Conservation (phyloP, 1,140 invertebrate genomes). For the Pseudomyrmex dendroicus region DNA sequence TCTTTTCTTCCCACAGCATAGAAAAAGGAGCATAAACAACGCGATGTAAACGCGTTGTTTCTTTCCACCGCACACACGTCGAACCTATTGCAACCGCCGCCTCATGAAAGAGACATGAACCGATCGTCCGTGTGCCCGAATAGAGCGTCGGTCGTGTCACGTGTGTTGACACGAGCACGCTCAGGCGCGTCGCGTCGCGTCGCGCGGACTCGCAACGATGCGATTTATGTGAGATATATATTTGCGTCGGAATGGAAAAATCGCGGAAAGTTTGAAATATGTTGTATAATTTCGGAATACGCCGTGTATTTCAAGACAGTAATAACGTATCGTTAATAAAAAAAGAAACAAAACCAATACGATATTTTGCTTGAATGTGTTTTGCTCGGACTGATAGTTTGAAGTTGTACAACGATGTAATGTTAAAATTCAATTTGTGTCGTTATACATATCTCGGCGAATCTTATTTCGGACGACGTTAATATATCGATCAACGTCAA, state of each 20-base stretch:
- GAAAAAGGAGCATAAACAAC: slow-evolving; percentile 69
- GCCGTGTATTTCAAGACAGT: neutral
- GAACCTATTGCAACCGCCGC: slow-evolving; percentile 72
- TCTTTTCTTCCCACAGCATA: slow-evolving; percentile 38
- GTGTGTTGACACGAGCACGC: slow-evolving; percentile 73
- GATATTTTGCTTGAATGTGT: neutral
- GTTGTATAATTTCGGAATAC: slow-evolving; percentile 22
- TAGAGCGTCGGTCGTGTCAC: slow-evolving; percentile 68
- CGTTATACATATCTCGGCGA: no score
- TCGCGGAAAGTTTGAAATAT: slow-evolving; percentile 20
- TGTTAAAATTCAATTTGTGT: no score
- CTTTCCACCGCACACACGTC: slow-evolving; percentile 72
- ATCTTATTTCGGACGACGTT: no score
- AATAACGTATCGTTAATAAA: neutral
- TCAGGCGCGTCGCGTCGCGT: slow-evolving; percentile 50
- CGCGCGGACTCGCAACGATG: slow-evolving; percentile 62
- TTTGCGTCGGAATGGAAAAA: slow-evolving; percentile 20
- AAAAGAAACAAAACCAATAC: neutral
- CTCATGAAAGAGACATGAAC: slow-evolving; percentile 76
- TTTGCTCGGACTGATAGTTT: no score
- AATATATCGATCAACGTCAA: no score
- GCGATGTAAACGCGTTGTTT: slow-evolving; percentile 69
- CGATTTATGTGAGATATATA: slow-evolving; percentile 62
- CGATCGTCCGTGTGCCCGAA: slow-evolving; percentile 63
- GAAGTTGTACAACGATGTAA: no score